Conservation (phyloP, 1,140 invertebrate genomes). For the Zaprionus vittiger region DNA sequence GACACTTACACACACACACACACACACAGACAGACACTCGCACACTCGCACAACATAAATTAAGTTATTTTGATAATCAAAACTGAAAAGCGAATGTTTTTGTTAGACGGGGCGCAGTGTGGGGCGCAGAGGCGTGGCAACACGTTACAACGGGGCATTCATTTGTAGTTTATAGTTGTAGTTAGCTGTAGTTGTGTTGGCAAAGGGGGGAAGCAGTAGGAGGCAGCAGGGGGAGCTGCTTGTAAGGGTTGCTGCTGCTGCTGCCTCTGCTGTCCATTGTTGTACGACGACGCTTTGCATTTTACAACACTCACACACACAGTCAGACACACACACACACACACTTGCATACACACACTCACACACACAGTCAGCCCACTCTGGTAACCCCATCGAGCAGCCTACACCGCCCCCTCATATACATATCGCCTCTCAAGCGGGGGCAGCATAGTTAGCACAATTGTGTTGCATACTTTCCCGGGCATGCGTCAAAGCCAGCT, state of each 20-base stretch:
- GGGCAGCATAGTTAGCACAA: constrained; percentile 77
- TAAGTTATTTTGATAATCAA: constrained; percentile 82
- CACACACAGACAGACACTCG: constrained; percentile 22
- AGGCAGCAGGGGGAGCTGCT: neutral
- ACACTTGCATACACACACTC: constrained; percentile 7
- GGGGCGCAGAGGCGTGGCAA: constrained; percentile 1
- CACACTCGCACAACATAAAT: constrained; percentile 62
- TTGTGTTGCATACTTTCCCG: constrained; percentile 78
- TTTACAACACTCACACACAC: constrained; percentile 35
- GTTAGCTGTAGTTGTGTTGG: constrained; percentile 16
- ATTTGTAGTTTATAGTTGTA: constrained; percentile 67
- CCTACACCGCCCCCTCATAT: neutral
- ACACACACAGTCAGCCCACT: constrained; percentile 5
- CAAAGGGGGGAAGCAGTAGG: neutral
- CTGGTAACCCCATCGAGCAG: constrained; percentile 25
- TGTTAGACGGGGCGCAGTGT: constrained; percentile 42
- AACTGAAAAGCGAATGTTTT: constrained; percentile 76
- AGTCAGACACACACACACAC: constrained; percentile 6
- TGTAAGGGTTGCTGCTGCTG: constrained; percentile 64
- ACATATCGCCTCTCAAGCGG: neutral
- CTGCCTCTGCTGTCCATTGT: constrained; percentile 53
- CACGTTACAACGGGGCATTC: constrained; percentile 58
- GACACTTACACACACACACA: neutral
- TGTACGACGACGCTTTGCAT: constrained; percentile 48
- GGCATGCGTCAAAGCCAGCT: constrained; percentile 72